These are phyloP conservation scores for Tylochromis polylepis DNA, from an alignment of 2,113 vertebrate genomes.

Conservation along the genomic window DNA sequence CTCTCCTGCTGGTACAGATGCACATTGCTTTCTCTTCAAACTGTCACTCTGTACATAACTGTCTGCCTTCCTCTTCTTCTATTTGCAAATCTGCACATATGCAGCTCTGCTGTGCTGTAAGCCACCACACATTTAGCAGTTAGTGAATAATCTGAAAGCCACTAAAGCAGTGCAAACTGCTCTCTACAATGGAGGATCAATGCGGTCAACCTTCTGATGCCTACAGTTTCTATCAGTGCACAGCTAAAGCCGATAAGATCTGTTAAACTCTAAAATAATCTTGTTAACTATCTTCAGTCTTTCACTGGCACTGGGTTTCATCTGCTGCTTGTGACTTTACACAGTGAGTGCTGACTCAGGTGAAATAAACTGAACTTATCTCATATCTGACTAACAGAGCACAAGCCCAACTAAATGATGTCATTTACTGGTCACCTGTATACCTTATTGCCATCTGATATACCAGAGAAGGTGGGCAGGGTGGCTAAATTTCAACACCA, in stretches of 20 bases:
- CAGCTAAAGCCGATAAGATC: background rate
- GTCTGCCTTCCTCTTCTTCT: background rate
- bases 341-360: conserved; percentile 42
- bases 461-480: background rate
- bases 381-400: background rate
- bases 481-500: background rate
- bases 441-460: conserved; percentile 23
- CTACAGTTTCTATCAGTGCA: background rate
- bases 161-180: background rate
- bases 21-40: background rate
- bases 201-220: background rate
- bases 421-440: conserved; percentile 28
- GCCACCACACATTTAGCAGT: background rate
- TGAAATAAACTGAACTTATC: conserved; percentile 46
- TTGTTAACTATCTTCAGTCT: background rate
- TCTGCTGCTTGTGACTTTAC: conserved; percentile 20
- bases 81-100: background rate
- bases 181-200: background rate
- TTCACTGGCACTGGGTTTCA: conserved; percentile 5
- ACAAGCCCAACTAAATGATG: conserved; percentile 30
- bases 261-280: conserved; percentile 15
- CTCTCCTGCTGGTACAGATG: background rate
- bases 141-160: background rate
- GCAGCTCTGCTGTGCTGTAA: background rate
- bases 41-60: no score